Evolutionary conservation across 1,140 invertebrate genomes (phyloP).

Genomic region (Physella acuta): DNA sequence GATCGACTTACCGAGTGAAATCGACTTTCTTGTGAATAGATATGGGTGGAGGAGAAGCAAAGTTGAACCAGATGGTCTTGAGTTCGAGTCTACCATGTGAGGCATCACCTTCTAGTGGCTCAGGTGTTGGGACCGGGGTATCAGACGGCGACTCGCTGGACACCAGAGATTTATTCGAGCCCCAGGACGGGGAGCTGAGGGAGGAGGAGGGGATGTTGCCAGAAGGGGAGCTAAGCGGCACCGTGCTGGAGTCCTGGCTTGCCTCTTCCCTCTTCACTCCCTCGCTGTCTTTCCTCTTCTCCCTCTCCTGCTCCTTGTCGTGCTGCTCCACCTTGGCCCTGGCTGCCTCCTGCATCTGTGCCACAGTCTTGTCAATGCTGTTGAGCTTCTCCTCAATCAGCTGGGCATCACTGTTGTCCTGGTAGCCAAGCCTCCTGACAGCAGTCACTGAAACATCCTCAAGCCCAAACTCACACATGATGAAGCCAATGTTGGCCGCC

Average conservation of each 20-base stretch:
- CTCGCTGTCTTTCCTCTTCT: conserved; percentile 8
- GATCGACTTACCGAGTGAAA: conserved; percentile 80
- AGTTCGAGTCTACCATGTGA: conserved; percentile 72
- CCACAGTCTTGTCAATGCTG: conserved; percentile 36
- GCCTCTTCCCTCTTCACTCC: conserved; percentile 9
- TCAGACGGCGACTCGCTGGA: conserved; percentile 31
- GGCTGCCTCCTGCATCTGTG: conserved; percentile 36
- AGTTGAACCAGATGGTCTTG: conserved; percentile 93
- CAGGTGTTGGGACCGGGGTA: conserved; percentile 13
- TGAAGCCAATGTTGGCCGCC: conserved; percentile 80
- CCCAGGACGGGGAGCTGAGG: conserved; percentile 39
- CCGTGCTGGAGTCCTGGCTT: conserved; percentile 26
- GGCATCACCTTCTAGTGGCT: conserved; percentile 57
- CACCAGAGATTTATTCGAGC: conserved; percentile 45
- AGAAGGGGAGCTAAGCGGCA: conserved; percentile 30
- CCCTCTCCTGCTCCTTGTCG: conserved; percentile 16
- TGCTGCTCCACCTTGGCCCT: conserved; percentile 20
- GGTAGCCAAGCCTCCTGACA: conserved; percentile 65
- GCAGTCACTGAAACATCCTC: conserved; percentile 86
- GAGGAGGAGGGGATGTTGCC: conserved; percentile 29
- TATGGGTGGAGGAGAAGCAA: conserved; percentile 90
- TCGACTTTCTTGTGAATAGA: conserved; percentile 94
- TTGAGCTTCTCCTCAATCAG: conserved; percentile 42
- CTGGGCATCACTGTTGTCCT: conserved; percentile 37
- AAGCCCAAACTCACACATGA: conserved; percentile 95